Evolutionary conservation across 2,113 vertebrate species (phyloP).

Genomic region (Bucco capensis): DNA sequence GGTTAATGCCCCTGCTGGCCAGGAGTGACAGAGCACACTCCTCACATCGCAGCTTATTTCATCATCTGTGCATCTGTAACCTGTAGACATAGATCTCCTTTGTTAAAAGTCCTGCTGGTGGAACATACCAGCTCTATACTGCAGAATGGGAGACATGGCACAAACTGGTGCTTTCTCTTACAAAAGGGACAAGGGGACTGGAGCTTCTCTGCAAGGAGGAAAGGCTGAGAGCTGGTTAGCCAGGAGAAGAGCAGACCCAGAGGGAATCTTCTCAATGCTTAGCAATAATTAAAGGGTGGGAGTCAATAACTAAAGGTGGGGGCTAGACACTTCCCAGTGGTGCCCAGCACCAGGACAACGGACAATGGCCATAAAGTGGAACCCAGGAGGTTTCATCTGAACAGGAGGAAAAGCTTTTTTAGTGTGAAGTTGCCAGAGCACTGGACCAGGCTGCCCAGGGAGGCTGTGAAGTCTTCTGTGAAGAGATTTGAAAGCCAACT

Average conservation of each 20-base stretch:
- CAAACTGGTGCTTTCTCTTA: not conserved
- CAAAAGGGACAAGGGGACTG: not conserved
- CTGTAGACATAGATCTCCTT: not conserved
- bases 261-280: not conserved
- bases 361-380: not conserved
- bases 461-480: not conserved
- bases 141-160: accelerated
- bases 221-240: not conserved
- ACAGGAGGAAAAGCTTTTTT: not conserved
- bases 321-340: not conserved
- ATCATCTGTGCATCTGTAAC: not conserved
- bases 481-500: not conserved
- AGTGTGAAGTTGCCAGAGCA: not conserved
- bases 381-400: not conserved
- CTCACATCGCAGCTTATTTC: accelerated
- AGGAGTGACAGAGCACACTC: not conserved
- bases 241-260: not conserved
- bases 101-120: not conserved
- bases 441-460: not conserved
- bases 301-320: not conserved
- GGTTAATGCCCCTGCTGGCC: not conserved
- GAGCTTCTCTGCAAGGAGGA: not conserved
- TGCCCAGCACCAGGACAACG: not conserved
- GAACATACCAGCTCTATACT: not conserved
- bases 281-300: not conserved